Evolutionary conservation across 2,113 vertebrate species (phyloP).

Genomic region (Podilymbus podiceps): DNA sequence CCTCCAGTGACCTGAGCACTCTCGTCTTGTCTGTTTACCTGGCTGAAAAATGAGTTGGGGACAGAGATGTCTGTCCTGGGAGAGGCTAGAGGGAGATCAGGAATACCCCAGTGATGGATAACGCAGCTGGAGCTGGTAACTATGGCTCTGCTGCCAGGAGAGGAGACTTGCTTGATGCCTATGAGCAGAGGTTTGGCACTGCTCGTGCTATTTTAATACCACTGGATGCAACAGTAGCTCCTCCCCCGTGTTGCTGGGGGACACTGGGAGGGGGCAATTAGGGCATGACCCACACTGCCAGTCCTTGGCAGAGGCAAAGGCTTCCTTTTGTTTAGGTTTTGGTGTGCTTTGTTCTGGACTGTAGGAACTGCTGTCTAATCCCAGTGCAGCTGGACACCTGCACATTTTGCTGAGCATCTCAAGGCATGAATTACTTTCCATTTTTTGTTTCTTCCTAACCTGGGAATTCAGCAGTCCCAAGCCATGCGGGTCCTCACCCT

Average conservation of each 20-base stretch:
- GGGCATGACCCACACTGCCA: background rate
- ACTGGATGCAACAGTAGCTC: background rate
- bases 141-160: background rate
- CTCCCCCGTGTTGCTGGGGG: background rate
- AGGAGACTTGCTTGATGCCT: background rate
- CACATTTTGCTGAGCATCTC: background rate
- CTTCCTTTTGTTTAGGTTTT: background rate
- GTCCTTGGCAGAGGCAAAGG: background rate
- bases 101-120: background rate
- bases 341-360: background rate
- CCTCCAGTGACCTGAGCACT: rapidly evolving
- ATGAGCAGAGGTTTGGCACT: background rate
- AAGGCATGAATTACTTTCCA: background rate
- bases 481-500: background rate
- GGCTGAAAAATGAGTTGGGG: background rate
- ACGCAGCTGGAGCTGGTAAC: background rate
- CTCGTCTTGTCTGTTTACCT: background rate
- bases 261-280: background rate
- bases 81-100: background rate
- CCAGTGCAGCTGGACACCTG: background rate
- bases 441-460: background rate
- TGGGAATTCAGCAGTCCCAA: background rate
- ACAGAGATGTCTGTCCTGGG: background rate
- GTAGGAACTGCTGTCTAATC: background rate
- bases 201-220: background rate